Conservation (phyloP, 2,113 vertebrate genomes). For the Anas platyrhynchos region DNA sequence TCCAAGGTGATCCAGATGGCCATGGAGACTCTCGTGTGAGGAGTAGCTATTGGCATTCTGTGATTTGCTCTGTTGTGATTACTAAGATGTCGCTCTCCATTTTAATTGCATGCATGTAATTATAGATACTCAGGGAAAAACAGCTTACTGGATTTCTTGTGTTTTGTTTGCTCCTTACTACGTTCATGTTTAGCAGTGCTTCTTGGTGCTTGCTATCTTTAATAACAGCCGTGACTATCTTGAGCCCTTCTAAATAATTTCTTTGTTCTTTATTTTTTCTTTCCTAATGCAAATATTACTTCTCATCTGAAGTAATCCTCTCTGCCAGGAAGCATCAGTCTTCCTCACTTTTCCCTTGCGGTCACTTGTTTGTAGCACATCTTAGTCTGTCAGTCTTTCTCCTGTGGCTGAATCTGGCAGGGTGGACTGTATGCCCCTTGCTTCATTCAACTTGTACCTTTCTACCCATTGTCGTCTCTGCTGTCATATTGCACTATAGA, state of each 20-base stretch:
- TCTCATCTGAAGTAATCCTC: background rate
- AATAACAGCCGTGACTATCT: background rate
- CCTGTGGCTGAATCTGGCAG: background rate
- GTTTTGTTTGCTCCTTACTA: background rate
- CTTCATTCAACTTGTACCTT: background rate
- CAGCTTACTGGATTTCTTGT: background rate
- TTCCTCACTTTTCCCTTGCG: background rate
- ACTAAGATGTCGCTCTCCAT: background rate
- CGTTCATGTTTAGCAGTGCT: background rate
- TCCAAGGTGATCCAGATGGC: background rate
- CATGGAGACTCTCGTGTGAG: background rate
- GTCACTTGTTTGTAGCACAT: background rate
- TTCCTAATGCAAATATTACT: background rate
- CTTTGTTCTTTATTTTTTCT: background rate
- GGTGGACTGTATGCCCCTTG: background rate
- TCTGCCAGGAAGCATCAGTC: background rate
- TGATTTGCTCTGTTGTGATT: background rate
- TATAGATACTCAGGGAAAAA: background rate
- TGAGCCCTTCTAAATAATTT: background rate
- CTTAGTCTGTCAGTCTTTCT: background rate
- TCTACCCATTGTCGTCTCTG: background rate
- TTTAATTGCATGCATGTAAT: background rate
- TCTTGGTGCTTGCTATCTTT: background rate
- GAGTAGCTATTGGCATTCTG: background rate
- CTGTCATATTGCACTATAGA: fast-evolving